Evolutionary conservation across 2,113 vertebrate genomes (phyloP).

Genomic region (Gymnorhina tibicen): DNA sequence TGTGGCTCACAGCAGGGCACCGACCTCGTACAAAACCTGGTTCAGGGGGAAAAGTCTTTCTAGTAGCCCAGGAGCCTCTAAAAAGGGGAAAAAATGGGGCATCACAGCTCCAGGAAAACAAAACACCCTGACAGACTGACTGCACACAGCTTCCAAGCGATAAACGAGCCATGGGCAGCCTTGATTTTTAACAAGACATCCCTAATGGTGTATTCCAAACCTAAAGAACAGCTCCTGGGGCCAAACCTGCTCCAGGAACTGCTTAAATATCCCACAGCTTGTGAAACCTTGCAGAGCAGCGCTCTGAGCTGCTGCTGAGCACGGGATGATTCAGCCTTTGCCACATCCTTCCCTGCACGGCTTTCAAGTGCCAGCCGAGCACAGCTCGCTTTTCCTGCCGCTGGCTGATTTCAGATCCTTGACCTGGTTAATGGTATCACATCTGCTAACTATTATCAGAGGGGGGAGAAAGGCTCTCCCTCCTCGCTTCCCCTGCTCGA

Average conservation of each 20-base stretch:
- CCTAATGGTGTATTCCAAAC: background rate
- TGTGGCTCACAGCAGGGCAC: background rate
- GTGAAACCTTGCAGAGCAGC: background rate
- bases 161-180: accelerated
- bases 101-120: background rate
- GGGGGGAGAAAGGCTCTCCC: background rate
- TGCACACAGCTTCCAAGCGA: background rate
- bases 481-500: background rate
- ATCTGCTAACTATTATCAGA: conserved; percentile 44
- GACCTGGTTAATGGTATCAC: background rate
- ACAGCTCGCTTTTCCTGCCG: background rate
- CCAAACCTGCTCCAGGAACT: background rate
- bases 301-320: background rate
- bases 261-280: background rate
- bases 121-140: background rate
- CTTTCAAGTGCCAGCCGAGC: background rate
- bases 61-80: background rate
- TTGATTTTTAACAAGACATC: background rate
- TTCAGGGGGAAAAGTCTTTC: background rate
- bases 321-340: background rate
- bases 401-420: background rate
- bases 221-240: background rate
- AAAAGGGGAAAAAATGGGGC: background rate
- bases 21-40: background rate
- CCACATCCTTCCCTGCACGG: background rate